Percentiles rank a stretch among this genome's conserved stretches.
phyloP scores from a whole-genome alignment of 1,140 invertebrate genomes.

The Drosophila nikananu region DNA sequence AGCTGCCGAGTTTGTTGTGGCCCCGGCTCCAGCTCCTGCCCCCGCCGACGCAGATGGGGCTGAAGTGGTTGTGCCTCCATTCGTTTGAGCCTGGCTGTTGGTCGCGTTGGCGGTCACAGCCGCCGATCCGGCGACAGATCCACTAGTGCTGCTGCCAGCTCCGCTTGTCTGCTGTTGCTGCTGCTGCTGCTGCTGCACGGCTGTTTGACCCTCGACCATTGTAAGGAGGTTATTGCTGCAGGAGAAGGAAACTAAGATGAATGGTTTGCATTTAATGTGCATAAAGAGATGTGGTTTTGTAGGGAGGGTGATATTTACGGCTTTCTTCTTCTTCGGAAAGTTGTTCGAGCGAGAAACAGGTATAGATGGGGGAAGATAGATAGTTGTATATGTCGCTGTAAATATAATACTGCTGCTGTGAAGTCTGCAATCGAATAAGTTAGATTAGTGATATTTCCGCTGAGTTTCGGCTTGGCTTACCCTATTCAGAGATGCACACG shows the following conservation, averaged over 20 bases:
- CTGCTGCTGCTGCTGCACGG: constrained; percentile 58
- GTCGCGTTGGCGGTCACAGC: constrained; percentile 32
- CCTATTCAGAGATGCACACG: constrained; percentile 36
- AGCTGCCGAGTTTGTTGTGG: constrained; percentile 24
- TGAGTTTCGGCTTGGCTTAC: constrained; percentile 14
- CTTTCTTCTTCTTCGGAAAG: constrained; percentile 33
- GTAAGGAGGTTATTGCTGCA: constrained; percentile 34
- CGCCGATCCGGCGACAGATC: constrained; percentile 28
- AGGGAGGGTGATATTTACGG: constrained; percentile 30
- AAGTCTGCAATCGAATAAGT: constrained; percentile 49
- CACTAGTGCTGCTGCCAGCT: constrained; percentile 20
- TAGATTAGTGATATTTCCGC: background rate
- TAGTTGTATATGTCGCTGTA: constrained; percentile 31
- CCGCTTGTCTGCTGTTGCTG: constrained; percentile 49
- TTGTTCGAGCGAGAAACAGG: constrained; percentile 14
- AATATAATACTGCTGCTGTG: constrained; percentile 71
- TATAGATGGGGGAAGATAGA: constrained; percentile 13
- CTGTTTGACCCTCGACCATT: constrained; percentile 78
- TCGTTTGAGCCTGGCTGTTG: constrained; percentile 72
- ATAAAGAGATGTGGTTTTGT: background rate
- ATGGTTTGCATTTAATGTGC: background rate
- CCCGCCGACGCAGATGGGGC: constrained; percentile 19
- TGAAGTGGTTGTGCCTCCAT: constrained; percentile 60
- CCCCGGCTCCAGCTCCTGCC: constrained; percentile 14
- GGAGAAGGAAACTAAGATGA: background rate